A percentile compares a stretch with the other conserved stretches of the same genome.
These are phyloP conservation scores for Leptopilina boulardi DNA, from an alignment of 1,140 invertebrate genomes.

Conservation along the genomic window DNA sequence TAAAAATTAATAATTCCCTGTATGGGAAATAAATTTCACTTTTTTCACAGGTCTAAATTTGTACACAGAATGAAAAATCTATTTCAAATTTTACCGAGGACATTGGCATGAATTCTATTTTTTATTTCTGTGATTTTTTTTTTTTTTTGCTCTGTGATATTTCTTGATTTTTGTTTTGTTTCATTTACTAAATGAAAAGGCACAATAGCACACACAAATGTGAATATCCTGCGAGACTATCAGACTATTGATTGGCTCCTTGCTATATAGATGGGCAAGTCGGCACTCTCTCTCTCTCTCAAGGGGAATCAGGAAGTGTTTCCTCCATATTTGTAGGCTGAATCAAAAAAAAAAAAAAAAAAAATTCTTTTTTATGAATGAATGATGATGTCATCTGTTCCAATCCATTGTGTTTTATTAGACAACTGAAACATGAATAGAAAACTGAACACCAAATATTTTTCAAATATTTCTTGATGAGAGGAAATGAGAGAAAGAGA, in stretches of 20 bases:
- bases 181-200: background rate
- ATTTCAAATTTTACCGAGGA: background rate
- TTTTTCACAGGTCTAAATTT: background rate
- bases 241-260: constrained; percentile 6
- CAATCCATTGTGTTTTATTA: background rate
- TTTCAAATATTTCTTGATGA: too few species aligned
- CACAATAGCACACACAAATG: background rate
- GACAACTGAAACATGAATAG: background rate
- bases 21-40: background rate
- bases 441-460: background rate
- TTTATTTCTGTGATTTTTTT: background rate
- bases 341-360: too few species aligned
- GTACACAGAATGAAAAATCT: background rate
- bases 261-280: constrained; percentile 11
- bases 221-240: constrained; percentile 13
- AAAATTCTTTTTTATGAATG: constrained; percentile 17
- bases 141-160: background rate
- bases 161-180: background rate
- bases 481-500: background rate
- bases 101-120: background rate
- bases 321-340: background rate
- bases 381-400: background rate
- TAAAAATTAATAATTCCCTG: too few species aligned
- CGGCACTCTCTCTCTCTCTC: background rate
- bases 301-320: background rate